These are phyloP conservation scores for Mesembrinibis cayennensis DNA, from an alignment of 2,113 vertebrate species.

Conservation along the genomic window DNA sequence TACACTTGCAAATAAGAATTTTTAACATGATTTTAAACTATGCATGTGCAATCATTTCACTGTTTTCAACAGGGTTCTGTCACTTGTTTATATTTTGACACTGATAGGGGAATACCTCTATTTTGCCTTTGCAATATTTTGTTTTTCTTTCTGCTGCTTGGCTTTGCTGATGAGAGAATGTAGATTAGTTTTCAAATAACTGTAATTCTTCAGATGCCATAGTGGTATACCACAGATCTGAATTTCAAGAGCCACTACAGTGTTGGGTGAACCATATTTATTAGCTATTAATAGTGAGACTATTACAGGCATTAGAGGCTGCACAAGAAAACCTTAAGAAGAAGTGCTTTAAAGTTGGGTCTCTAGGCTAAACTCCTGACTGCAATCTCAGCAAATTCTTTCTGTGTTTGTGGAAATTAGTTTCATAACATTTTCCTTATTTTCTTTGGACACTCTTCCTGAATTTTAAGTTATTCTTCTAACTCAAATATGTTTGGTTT, in stretches of 20 bases:
- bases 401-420: background rate
- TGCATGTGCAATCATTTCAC: background rate
- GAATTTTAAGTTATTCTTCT: background rate
- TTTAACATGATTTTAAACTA: background rate
- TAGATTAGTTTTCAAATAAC: background rate
- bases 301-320: background rate
- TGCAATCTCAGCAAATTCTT: conserved; percentile 30
- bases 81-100: background rate
- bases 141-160: background rate
- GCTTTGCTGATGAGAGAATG: background rate
- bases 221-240: background rate
- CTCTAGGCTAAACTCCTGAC: background rate
- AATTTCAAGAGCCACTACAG: background rate
- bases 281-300: background rate
- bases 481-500: background rate
- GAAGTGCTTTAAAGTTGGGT: background rate
- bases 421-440: background rate
- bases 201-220: background rate
- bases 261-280: background rate
- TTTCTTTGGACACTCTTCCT: background rate
- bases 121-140: background rate
- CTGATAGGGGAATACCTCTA: background rate
- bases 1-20: background rate
- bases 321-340: background rate
- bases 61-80: background rate